These are phyloP conservation scores for Drosophila phalerata DNA, from an alignment of 2,888 invertebrate genomes.

Conservation along the genomic window DNA sequence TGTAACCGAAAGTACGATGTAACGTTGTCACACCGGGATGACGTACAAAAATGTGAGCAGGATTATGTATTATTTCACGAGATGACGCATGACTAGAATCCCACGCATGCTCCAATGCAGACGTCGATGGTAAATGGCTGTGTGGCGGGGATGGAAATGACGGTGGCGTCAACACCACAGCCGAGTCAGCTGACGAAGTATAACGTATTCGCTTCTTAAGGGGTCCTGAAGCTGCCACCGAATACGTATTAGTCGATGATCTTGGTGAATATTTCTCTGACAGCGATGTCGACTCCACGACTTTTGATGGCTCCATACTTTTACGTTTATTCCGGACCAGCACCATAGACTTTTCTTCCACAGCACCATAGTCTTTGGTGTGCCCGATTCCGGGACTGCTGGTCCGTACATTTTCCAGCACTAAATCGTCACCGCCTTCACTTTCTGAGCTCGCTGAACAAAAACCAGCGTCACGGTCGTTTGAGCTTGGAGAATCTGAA, in stretches of 20 bases:
- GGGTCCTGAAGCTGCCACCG: constrained; percentile 86
- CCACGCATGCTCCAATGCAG: constrained; percentile 87
- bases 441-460: constrained; percentile 88
- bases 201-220: constrained; percentile 90
- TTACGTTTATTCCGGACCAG: constrained; percentile 88
- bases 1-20: constrained; percentile 76
- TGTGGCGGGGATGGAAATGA: constrained; percentile 86
- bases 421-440: constrained; percentile 88
- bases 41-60: constrained; percentile 84
- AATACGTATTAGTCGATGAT: constrained; percentile 9
- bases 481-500: constrained; percentile 84
- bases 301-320: constrained; percentile 89
- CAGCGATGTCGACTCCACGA: constrained; percentile 81
- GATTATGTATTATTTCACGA: constrained; percentile 86
- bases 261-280: background rate
- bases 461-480: constrained; percentile 89
- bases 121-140: constrained; percentile 10
- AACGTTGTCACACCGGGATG: constrained; percentile 85
- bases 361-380: constrained; percentile 88
- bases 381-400: constrained; percentile 87
- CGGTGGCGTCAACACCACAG: constrained; percentile 78
- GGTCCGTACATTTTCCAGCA: constrained; percentile 84
- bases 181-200: constrained; percentile 83
- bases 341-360: constrained; percentile 87
- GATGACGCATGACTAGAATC: constrained; percentile 86